phyloP scores from a whole-genome alignment of 2,888 invertebrate species.

The Fragum whitleyi region DNA sequence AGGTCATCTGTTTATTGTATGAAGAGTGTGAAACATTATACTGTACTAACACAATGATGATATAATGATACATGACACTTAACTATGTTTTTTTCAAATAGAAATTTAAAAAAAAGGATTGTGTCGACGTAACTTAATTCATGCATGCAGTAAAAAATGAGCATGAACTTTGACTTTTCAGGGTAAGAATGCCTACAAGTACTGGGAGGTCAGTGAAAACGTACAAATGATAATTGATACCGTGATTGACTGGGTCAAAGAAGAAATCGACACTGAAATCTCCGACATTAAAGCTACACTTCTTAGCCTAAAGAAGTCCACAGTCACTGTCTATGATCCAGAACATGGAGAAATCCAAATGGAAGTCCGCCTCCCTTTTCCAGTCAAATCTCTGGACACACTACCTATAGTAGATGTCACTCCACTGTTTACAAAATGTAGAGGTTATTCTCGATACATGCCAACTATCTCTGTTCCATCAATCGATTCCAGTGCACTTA shows the following conservation, averaged over 20 bases:
- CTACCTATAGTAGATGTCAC: conserved; percentile 52
- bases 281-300: conserved; percentile 44
- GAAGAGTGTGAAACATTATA: too few relatives aligned
- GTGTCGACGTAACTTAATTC: too few relatives aligned
- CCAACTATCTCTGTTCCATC: conserved; percentile 87
- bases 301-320: conserved; percentile 49
- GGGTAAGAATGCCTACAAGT: conserved; percentile 71
- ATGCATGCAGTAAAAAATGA: too few relatives aligned
- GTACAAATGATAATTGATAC: conserved; percentile 47
- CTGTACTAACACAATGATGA: too few relatives aligned
- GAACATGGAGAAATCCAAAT: conserved; percentile 67
- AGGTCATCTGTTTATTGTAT: too few relatives aligned
- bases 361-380: conserved; percentile 66
- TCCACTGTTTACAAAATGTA: conserved; percentile 53
- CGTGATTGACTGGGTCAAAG: conserved; percentile 56
- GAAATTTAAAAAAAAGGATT: too few relatives aligned
- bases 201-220: conserved; percentile 73
- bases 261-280: conserved; percentile 65
- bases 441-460: conserved; percentile 62
- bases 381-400: conserved; percentile 57
- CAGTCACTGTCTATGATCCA: conserved; percentile 62
- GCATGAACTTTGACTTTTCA: too few relatives aligned
- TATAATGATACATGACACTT: too few relatives aligned
- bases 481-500: conserved; percentile 90
- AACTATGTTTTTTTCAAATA: too few relatives aligned